These are phyloP conservation scores for Synergus umbraculus DNA, from an alignment of 2,888 invertebrate genomes.

Conservation along the genomic window DNA sequence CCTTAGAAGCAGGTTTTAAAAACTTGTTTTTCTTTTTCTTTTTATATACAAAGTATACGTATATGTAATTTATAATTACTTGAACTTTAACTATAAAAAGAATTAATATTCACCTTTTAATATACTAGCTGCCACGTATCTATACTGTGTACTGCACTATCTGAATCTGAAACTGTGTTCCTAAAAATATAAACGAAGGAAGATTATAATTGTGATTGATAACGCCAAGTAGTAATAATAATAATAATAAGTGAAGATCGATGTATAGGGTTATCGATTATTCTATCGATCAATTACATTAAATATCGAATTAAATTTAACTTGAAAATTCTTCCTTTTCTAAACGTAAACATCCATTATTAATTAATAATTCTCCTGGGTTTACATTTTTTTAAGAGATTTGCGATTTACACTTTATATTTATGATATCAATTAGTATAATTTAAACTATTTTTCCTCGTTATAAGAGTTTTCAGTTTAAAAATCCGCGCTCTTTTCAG, in stretches of 20 bases:
- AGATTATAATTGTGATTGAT: too few species aligned
- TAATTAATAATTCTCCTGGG: not conserved
- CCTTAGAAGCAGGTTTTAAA: not conserved
- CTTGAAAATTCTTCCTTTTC: not conserved
- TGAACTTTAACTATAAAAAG: not conserved
- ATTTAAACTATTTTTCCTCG: not conserved
- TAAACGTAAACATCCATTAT: not conserved
- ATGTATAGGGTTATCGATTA: too few species aligned
- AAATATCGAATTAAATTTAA: not conserved
- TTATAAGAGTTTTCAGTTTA: not conserved
- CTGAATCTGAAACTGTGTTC: too few species aligned
- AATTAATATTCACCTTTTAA: not conserved
- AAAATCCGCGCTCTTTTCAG: not conserved
- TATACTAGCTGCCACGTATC: not conserved
- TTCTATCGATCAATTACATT: too few species aligned
- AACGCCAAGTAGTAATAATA: too few species aligned
- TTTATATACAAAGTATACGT: not conserved
- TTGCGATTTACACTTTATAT: not conserved
- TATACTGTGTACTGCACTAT: too few species aligned
- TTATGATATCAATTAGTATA: not conserved
- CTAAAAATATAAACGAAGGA: too few species aligned
- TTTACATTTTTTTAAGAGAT: not conserved
- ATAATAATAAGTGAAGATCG: too few species aligned
- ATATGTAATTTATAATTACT: not conserved
- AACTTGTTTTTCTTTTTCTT: not conserved